Conservation (phyloP, 1,140 invertebrate genomes). For the Pseudomyrmex concolor region DNA sequence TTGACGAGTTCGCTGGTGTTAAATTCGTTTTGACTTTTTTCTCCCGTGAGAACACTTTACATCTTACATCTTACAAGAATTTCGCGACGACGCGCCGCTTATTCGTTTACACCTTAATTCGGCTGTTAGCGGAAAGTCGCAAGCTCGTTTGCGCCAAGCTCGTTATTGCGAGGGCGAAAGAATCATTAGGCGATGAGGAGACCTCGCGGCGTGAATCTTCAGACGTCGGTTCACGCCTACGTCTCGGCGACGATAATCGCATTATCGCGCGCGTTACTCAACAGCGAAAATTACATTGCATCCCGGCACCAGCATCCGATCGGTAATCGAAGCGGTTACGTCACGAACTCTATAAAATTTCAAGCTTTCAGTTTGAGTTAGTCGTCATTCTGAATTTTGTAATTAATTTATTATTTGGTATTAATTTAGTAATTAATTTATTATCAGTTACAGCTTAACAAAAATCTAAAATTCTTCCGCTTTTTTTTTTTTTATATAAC, state of each 20-base stretch:
- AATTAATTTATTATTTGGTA: not conserved
- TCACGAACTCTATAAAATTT: conserved; percentile 1
- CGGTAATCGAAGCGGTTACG: conserved; percentile 56
- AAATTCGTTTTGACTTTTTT: not conserved
- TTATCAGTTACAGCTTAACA: no score
- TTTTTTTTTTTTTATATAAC: not conserved
- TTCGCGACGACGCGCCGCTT: not conserved
- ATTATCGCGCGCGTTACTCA: conserved; percentile 61
- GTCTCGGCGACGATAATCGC: conserved; percentile 53
- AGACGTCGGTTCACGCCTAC: conserved; percentile 12
- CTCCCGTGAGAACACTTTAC: not conserved
- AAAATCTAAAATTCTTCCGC: not conserved
- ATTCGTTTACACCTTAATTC: conserved; percentile 25
- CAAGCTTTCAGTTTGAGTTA: conserved; percentile 40
- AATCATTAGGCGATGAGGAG: conserved; percentile 25
- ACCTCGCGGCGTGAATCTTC: conserved; percentile 37
- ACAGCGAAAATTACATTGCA: conserved; percentile 64
- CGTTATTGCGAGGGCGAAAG: conserved; percentile 39
- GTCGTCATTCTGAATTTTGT: not conserved
- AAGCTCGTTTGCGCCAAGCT: conserved; percentile 16
- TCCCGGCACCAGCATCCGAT: conserved; percentile 56
- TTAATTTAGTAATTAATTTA: not conserved
- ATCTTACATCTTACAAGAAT: not conserved
- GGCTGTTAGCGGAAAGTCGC: conserved; percentile 17
- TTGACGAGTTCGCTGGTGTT: no score